These are phyloP conservation scores for Myocastor coypus DNA, from an alignment of 2,113 vertebrate species.

Conservation along the genomic window DNA sequence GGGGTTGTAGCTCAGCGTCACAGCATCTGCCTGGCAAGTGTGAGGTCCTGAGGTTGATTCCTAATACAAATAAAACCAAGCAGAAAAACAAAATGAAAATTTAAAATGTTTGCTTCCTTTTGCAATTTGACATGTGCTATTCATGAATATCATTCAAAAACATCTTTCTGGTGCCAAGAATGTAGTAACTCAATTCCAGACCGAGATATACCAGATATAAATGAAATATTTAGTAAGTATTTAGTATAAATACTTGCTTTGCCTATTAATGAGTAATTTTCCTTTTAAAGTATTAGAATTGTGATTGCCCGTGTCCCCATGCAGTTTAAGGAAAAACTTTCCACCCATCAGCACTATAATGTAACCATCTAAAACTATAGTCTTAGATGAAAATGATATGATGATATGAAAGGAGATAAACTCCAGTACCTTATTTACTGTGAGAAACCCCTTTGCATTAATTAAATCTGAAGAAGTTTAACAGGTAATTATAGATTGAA, in stretches of 20 bases:
- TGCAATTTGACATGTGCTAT: constrained; percentile 57
- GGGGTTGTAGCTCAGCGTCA: no score
- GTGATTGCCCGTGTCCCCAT: background rate
- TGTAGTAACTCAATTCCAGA: constrained; percentile 45
- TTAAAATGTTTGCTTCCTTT: constrained; percentile 26
- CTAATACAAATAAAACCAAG: no score
- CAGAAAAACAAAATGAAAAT: background rate
- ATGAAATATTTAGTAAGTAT: background rate
- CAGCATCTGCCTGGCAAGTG: no score
- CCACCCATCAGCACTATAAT: background rate
- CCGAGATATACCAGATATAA: constrained; percentile 58
- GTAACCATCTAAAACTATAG: background rate
- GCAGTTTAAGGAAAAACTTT: constrained; percentile 40
- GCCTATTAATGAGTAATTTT: constrained; percentile 53
- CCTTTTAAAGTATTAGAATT: constrained; percentile 9
- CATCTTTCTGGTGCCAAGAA: constrained; percentile 66
- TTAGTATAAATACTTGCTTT: constrained; percentile 22
- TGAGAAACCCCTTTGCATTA: background rate
- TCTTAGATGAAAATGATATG: background rate
- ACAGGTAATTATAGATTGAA: background rate
- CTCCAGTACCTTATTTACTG: background rate
- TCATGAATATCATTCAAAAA: constrained; percentile 65
- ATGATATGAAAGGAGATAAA: background rate
- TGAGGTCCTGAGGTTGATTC: no score
- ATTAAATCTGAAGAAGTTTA: constrained; percentile 39